Evolutionary conservation across 1,140 invertebrate species (phyloP).

Genomic region (Bradynema listronoti): DNA sequence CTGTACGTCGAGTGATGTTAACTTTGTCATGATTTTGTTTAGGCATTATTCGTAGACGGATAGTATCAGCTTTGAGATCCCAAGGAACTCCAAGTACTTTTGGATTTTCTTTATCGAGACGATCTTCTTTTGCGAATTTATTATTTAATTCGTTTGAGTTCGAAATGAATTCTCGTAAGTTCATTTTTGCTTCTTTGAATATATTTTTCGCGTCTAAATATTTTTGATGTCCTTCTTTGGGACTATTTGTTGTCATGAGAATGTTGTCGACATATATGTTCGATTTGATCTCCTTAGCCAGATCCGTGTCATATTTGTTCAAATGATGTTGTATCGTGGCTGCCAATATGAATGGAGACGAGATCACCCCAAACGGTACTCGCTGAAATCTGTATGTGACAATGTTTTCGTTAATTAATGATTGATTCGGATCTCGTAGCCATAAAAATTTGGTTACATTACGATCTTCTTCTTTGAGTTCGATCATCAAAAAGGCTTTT

Average conservation of each 20-base stretch:
- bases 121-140: neutral
- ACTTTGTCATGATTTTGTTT: neutral
- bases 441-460: constrained; percentile 37
- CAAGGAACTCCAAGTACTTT: constrained; percentile 33
- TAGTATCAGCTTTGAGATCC: constrained; percentile 15
- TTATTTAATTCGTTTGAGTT: constrained; percentile 17
- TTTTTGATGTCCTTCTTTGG: constrained; percentile 12
- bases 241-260: neutral
- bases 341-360: constrained; percentile 24
- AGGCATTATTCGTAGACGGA: neutral
- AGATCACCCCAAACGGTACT: constrained; percentile 28
- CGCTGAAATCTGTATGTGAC: constrained; percentile 18
- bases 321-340: constrained; percentile 27
- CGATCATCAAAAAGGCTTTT: constrained; percentile 38
- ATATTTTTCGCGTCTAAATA: constrained; percentile 7
- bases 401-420: constrained; percentile 9
- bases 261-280: constrained; percentile 41
- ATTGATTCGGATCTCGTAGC: constrained; percentile 22
- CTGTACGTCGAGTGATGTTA: constrained; percentile 8
- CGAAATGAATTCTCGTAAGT: constrained; percentile 28
- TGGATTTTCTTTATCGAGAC: neutral
- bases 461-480: constrained; percentile 12
- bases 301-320: neutral
- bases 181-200: constrained; percentile 28
- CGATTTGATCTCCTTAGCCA: neutral